phyloP scores from a whole-genome alignment of 2,113 vertebrate genomes.

The Xerus inauris region DNA sequence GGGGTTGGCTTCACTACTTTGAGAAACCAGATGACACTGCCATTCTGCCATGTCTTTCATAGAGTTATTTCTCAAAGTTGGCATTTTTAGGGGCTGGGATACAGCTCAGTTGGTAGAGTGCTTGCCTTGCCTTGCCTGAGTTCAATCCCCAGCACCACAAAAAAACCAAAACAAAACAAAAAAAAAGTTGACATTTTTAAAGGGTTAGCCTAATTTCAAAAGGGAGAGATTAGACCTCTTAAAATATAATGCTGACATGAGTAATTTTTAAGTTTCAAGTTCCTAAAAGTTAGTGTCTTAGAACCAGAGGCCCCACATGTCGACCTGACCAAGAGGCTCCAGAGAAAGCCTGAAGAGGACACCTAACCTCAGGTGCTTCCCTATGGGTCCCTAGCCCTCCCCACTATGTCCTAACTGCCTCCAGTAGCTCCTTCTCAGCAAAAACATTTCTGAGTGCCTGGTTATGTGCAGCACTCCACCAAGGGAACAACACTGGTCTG shows the following conservation, averaged over 20 bases:
- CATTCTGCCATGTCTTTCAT: not conserved
- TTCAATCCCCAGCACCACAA: no score
- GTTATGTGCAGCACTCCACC: accelerated
- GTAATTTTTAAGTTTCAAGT: not conserved
- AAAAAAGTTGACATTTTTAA: not conserved
- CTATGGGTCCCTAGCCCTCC: no score
- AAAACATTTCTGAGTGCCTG: not conserved
- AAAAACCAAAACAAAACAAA: no score
- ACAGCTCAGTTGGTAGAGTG: no score
- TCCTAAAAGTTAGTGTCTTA: not conserved
- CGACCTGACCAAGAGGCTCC: not conserved
- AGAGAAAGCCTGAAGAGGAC: not conserved
- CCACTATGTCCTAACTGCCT: not conserved
- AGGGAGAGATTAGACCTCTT: not conserved
- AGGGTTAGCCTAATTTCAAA: not conserved
- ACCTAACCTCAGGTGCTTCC: not conserved
- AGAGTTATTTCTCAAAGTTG: not conserved
- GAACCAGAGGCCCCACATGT: not conserved
- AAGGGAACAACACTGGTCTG: not conserved
- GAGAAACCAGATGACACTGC: not conserved
- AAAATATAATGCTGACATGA: not conserved
- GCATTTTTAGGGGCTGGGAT: no score
- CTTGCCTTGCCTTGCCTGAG: no score
- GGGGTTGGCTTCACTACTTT: not conserved
- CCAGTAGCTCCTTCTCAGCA: not conserved